Base-by-base conservation (phyloP, 2,113 vertebrate species). In the Phalacrocorax brasilianus region DNA sequence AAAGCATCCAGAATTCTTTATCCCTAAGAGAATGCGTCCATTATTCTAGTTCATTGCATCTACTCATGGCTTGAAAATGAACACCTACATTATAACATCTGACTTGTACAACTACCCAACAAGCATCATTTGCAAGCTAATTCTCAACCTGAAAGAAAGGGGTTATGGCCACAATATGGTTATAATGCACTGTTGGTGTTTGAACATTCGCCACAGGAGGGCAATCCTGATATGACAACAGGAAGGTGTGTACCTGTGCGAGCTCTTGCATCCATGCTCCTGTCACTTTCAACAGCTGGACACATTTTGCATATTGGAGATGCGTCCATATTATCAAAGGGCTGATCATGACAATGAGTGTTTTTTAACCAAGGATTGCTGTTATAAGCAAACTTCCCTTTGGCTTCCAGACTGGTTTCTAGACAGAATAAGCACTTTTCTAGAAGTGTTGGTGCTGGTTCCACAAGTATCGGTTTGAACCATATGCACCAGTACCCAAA, bases 11-110 rank as follows among this genome's bases (percentile, higher is more conserved):
- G 9, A 67, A 30, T 44, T 63, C 44, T 47, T 74, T 17, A 70
- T 9, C 16, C 18, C 28, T n/a, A 14, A 78, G 12, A 42, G 10
- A 35, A 35, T 0, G 0, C 7, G 4, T 85, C 33, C 32, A 0
- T 73, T 88, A 26, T 62, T 67, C 53, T n/a, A 27, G 26, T 21
- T 65, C 18, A 26, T 17, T 28, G 2, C 35, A 86, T 26, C 35
- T 66, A 35, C 35, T 66, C 27, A 10, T 2, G 3, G 14, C 17
- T 77, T 65, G 11, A 63, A 89, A 81, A 53, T 0, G 0, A 80
- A 66, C 16, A 56, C 19, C 44, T 66, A 4, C 6, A 0, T 61
- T 38, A 5, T 11, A 65, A 45, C 7, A 66, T 6, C 50, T 63
- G 18, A 45, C 22, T 59, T 45, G 27, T 16, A 86, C 55, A 45